Conservation (phyloP, 2,797 vertebrate genomes). For the Hirundo rustica region DNA sequence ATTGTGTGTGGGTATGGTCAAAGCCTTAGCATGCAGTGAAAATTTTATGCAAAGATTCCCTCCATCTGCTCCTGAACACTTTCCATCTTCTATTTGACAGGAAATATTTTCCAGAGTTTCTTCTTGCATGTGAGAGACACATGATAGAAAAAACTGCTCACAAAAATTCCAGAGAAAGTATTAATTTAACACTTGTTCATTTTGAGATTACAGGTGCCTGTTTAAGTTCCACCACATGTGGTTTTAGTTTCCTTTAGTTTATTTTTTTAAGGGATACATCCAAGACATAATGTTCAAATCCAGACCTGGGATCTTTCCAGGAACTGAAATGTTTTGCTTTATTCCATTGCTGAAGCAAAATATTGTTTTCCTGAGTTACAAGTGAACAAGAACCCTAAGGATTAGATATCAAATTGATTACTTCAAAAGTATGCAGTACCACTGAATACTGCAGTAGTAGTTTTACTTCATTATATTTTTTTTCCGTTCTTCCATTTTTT, state of each 20-base stretch:
- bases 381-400: not conserved
- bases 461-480: not conserved
- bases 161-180: constrained; percentile 12
- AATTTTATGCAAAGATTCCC: not conserved
- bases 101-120: not conserved
- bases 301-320: not conserved
- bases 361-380: not conserved
- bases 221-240: not conserved
- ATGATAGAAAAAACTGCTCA: not conserved
- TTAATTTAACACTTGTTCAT: not conserved
- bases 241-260: constrained; percentile 29
- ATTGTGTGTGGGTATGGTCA: not conserved
- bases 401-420: not conserved
- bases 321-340: not conserved
- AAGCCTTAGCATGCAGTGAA: not conserved
- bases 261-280: not conserved
- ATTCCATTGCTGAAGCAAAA: not conserved
- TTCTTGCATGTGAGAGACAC: not conserved
- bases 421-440: not conserved
- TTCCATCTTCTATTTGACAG: not conserved
- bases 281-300: not conserved
- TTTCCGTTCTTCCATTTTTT: not conserved
- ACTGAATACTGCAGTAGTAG: not conserved
- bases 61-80: not conserved
- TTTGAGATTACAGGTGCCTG: constrained; percentile 7